Evolutionary conservation across 2,888 invertebrate species (phyloP).

Genomic region (Exocentrus adspersus): DNA sequence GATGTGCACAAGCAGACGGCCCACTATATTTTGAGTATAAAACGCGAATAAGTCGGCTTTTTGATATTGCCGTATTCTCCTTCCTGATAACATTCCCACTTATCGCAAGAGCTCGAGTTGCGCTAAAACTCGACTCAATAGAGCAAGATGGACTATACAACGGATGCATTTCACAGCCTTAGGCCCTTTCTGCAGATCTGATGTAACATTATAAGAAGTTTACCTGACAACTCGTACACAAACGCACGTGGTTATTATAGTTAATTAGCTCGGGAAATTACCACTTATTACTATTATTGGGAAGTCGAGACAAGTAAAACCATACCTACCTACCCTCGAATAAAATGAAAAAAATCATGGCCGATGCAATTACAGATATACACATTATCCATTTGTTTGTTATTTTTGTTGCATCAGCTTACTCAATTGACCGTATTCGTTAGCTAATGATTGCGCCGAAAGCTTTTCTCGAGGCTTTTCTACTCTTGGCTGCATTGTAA

Average conservation of each 20-base stretch:
- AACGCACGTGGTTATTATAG: slow-evolving; percentile 21
- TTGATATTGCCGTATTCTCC: slow-evolving; percentile 53
- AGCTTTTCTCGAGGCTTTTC: too few relatives aligned
- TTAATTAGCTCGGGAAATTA: slow-evolving; percentile 21
- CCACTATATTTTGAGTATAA: slow-evolving; percentile 52
- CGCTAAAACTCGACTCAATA: slow-evolving; percentile 38
- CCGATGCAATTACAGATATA: background rate
- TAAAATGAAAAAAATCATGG: slow-evolving; percentile 17
- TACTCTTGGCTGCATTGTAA: too few relatives aligned
- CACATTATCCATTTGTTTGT: background rate
- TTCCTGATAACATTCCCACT: slow-evolving; percentile 51
- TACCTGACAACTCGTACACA: slow-evolving; percentile 40
- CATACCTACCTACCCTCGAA: background rate
- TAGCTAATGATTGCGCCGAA: too few relatives aligned
- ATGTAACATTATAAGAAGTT: slow-evolving; percentile 51
- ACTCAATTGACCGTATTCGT: too few relatives aligned
- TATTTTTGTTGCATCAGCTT: background rate
- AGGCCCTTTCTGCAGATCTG: slow-evolving; percentile 46
- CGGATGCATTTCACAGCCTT: slow-evolving; percentile 50
- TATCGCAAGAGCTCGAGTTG: slow-evolving; percentile 21
- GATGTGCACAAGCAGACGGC: slow-evolving; percentile 44
- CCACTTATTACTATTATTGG: slow-evolving; percentile 17
- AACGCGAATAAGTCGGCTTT: slow-evolving; percentile 51
- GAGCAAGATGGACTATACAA: slow-evolving; percentile 43
- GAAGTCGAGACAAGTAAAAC: background rate